Conservation (phyloP, 2,113 vertebrate genomes). For the Bos javanicus region DNA sequence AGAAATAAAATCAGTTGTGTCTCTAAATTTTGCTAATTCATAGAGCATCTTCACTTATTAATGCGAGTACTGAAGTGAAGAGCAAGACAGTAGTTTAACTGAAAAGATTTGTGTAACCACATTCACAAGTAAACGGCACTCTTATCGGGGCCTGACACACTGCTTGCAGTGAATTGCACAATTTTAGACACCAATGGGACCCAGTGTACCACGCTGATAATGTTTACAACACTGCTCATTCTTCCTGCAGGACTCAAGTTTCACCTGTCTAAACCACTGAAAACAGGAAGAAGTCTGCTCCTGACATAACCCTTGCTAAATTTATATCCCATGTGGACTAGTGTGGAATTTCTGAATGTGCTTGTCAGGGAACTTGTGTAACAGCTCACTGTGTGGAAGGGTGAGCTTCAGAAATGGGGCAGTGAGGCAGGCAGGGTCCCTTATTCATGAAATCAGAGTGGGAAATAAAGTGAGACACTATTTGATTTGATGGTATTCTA, state of each 20-base stretch:
- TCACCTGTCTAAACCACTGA: neutral
- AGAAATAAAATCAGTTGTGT: neutral
- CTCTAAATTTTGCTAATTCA: neutral
- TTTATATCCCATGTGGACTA: rapidly evolving
- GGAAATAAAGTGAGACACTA: neutral
- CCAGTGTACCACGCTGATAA: neutral
- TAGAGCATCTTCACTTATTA: neutral
- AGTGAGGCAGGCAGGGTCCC: neutral
- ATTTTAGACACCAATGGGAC: neutral
- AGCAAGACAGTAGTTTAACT: conserved; percentile 39
- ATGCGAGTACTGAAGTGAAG: neutral
- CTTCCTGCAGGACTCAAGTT: neutral
- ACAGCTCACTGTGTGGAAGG: neutral
- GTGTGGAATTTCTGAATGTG: neutral
- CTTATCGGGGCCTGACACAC: neutral
- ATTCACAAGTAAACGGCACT: neutral
- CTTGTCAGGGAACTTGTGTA: neutral
- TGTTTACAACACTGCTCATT: neutral
- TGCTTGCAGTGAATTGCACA: neutral
- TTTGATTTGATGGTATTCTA: neutral
- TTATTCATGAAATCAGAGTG: neutral
- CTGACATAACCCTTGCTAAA: neutral
- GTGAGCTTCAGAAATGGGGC: neutral
- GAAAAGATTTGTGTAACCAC: conserved; percentile 46
- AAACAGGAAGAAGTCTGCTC: neutral